Base-by-base conservation (phyloP, 2,888 invertebrate genomes). In the Notodonta ziczac region DNA sequence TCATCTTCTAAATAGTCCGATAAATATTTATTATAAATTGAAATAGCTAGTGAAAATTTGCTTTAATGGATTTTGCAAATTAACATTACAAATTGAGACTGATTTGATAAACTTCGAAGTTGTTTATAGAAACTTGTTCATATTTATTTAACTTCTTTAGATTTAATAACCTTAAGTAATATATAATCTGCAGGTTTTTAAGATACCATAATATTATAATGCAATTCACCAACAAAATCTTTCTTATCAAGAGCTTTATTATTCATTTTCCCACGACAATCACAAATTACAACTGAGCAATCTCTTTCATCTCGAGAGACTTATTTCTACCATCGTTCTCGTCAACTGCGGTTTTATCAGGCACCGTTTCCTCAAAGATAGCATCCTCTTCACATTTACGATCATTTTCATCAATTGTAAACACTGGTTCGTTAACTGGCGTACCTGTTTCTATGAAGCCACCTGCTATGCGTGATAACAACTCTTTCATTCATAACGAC, bases 381-480 rank as follows among this genome's bases (percentile, higher is more conserved):
- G 67, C 53, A 65, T 64, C 59, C 39, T 59, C 48, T 57, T 68
- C 59, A 61, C 65, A 63, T 61, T 64, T 62, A 63, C 60, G 63
- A 69, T 71, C 67, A 71, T 62, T 66, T 59, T 69, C 72, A 66
- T 76, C 72, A 73, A 70, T 68, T 60, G 57, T 67, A 61, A 65
- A 65, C 67, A 68, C 55, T 10, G 60, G 66, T 77, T 81, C 71
- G 80, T 82, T 80, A 79, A 67, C 63, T 54, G 55, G 32, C 56
- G 63, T 61, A 59, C 78, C 77, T 78, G 72, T 78, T 82, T 81
- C 82, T 80, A 78, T 77, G 82, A 83, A 85, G 78, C 83, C 86
- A 87, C 87, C 87, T 89, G 88, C 84, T 78, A 88, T 87, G 76
- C 48, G 62, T 80, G 88, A 88, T 89, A 89, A 83, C 78, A 76